phyloP scores from a whole-genome alignment of 2,797 vertebrate genomes.

The Erethizon dorsatum region DNA sequence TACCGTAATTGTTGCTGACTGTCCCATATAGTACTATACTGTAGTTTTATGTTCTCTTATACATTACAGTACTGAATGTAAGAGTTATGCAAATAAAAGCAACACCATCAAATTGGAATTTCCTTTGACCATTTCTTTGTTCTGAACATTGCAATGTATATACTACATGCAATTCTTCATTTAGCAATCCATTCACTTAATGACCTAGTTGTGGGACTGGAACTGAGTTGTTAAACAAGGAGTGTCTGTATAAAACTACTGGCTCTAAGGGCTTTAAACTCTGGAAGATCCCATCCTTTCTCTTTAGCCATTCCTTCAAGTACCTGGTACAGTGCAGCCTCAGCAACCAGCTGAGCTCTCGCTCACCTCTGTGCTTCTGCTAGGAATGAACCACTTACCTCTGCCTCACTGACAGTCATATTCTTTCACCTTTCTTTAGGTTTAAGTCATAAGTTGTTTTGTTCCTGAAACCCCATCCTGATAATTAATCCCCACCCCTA shows the following conservation, averaged over 20 bases:
- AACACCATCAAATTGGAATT: not conserved
- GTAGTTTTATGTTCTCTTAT: not conserved
- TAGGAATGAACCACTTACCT: not conserved
- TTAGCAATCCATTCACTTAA: not conserved
- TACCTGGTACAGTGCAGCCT: not conserved
- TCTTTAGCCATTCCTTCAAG: not conserved
- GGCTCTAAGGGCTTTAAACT: no score
- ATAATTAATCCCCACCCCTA: not conserved
- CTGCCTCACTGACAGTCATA: not conserved
- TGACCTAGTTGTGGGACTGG: not conserved
- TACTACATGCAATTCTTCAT: not conserved
- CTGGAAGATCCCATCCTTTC: not conserved
- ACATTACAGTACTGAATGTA: not conserved
- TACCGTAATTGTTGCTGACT: not conserved
- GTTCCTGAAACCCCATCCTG: fast-evolving
- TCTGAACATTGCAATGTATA: not conserved
- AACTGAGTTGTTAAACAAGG: not conserved
- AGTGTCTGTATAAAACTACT: not conserved
- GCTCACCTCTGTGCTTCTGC: not conserved
- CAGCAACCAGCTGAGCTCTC: fast-evolving
- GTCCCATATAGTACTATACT: not conserved
- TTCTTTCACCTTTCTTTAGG: not conserved
- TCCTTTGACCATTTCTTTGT: not conserved
- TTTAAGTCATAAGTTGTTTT: not conserved
- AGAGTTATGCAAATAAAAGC: not conserved